Evolutionary conservation across 1,140 invertebrate genomes (phyloP).

Genomic region (Heliconius hermathena): DNA sequence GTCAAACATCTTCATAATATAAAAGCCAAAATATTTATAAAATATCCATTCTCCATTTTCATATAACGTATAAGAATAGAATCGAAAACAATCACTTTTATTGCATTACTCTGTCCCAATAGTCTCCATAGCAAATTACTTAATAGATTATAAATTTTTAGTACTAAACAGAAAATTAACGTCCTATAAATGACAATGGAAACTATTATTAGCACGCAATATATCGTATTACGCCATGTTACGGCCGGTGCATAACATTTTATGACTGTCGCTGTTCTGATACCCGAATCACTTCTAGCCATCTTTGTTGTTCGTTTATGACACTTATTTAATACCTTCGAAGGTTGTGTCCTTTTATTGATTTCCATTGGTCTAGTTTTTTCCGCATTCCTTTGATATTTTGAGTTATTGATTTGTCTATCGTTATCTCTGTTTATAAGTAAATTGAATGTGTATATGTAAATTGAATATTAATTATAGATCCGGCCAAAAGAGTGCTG

Average conservation of each 20-base stretch:
- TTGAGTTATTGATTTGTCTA: not conserved
- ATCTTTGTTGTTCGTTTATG: slow-evolving; percentile 46
- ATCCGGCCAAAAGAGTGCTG: too few relatives aligned
- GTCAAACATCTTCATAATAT: too few relatives aligned
- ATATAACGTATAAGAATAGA: not conserved
- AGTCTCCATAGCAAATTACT: not conserved
- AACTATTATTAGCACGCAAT: slow-evolving; percentile 48
- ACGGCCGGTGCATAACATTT: slow-evolving; percentile 54
- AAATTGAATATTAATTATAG: too few relatives aligned
- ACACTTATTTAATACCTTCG: slow-evolving; percentile 49
- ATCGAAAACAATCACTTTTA: not conserved
- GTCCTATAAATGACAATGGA: slow-evolving; percentile 29
- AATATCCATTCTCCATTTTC: not conserved
- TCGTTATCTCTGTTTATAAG: not conserved
- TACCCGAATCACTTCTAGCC: slow-evolving; percentile 49
- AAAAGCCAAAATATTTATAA: not conserved
- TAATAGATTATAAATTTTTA: slow-evolving; percentile 10
- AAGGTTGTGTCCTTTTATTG: slow-evolving; percentile 6
- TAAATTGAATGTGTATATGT: too few relatives aligned
- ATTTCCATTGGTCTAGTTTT: not conserved
- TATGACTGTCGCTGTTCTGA: slow-evolving; percentile 44
- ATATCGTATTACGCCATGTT: slow-evolving; percentile 56
- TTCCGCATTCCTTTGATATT: not conserved
- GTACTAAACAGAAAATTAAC: slow-evolving; percentile 2
- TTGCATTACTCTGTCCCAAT: not conserved